Percentiles rank a stretch among this genome's conserved stretches.
Evolutionary conservation across 2,888 invertebrate species (phyloP).

Genomic region (Trachelus iudaicus): DNA sequence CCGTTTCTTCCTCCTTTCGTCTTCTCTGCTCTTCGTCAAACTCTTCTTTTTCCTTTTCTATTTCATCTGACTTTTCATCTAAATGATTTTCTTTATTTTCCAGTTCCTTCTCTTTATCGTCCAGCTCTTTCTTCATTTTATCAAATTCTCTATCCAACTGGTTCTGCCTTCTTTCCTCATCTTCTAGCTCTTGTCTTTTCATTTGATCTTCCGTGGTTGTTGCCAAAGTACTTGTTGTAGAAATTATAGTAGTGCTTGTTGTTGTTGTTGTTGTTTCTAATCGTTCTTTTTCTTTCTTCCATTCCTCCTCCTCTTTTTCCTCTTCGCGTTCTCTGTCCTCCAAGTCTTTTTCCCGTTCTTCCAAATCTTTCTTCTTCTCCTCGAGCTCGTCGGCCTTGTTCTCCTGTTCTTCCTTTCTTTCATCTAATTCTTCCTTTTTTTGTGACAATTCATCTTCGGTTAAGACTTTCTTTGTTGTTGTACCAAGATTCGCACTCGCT

Average conservation of each 20-base stretch:
- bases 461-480: no score
- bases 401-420: neutral
- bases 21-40: slow-evolving; percentile 18
- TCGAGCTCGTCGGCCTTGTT: neutral
- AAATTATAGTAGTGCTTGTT: neutral
- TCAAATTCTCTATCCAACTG: slow-evolving; percentile 27
- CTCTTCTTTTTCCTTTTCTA: slow-evolving; percentile 27
- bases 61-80: slow-evolving; percentile 18
- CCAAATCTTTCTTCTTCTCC: slow-evolving; percentile 15
- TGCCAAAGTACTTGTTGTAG: slow-evolving; percentile 4
- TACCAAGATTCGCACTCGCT: no score
- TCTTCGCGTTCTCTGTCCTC: slow-evolving; percentile 16
- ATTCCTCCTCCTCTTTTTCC: slow-evolving; percentile 10
- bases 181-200: slow-evolving; percentile 16
- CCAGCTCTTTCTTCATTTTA: slow-evolving; percentile 21
- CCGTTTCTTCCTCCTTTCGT: slow-evolving; percentile 14
- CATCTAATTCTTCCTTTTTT: neutral
- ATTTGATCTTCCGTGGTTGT: slow-evolving; percentile 16
- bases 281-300: slow-evolving; percentile 7
- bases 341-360: slow-evolving; percentile 22
- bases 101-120: slow-evolving; percentile 23
- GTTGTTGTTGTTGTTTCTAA: neutral
- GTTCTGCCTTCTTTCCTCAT: slow-evolving; percentile 2
- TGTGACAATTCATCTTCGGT: neutral
- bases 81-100: slow-evolving; percentile 26